Percentiles rank a stretch among this genome's conserved stretches.
phyloP scores from a whole-genome alignment of 2,888 invertebrate species.

The Drosophila limbata region DNA sequence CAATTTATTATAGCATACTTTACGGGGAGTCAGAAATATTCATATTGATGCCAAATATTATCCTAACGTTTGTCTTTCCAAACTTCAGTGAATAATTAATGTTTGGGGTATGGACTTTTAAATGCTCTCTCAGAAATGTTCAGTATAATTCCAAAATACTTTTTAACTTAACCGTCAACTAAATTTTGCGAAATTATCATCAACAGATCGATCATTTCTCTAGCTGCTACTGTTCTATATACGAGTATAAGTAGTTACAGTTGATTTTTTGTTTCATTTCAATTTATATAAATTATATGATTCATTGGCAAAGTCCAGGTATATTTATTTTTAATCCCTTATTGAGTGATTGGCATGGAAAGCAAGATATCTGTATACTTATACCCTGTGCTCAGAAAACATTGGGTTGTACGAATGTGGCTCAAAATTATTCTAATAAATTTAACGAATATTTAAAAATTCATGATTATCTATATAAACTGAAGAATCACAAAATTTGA shows the following conservation, averaged over 20 bases:
- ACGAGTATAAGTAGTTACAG: not conserved
- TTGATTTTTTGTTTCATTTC: not conserved
- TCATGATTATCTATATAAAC: not conserved
- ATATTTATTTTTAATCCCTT: conserved; percentile 20
- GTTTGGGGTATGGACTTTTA: not conserved
- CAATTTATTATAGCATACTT: conserved; percentile 42
- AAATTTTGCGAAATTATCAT: not conserved
- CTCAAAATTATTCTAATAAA: not conserved
- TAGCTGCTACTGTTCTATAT: not conserved
- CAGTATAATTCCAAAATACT: not conserved
- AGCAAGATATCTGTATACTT: not conserved
- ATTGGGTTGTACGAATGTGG: not conserved
- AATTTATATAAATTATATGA: conserved; percentile 16
- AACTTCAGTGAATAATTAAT: too few relatives aligned
- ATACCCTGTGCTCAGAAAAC: not conserved
- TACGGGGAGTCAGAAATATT: conserved; percentile 9
- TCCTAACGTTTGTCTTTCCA: not conserved
- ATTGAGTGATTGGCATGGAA: conserved; percentile 24
- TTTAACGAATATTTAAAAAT: not conserved
- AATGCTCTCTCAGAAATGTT: not conserved
- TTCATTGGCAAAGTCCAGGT: conserved; percentile 12
- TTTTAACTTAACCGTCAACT: not conserved
- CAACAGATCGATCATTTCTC: not conserved
- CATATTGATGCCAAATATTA: not conserved
- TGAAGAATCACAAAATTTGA: not conserved